phyloP scores from a whole-genome alignment of 1,140 invertebrate genomes.

The Brachionus asplanchnoidis region DNA sequence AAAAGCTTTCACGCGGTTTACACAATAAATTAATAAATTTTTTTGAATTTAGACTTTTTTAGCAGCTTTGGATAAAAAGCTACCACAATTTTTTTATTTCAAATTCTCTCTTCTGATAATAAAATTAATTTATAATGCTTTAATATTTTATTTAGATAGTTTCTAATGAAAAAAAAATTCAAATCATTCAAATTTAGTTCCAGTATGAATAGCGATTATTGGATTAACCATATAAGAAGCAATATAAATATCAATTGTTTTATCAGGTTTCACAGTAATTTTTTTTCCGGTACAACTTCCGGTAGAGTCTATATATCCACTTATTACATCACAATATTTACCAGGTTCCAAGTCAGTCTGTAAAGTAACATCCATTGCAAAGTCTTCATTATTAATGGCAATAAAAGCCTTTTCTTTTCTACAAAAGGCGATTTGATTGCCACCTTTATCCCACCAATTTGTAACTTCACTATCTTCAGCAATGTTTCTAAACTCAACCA shows the following conservation, averaged over 20 bases:
- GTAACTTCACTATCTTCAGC: slow-evolving; percentile 50
- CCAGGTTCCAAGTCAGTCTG: slow-evolving; percentile 70
- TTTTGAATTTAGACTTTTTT: too few species aligned
- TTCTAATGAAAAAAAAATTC: too few species aligned
- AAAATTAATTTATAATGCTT: too few species aligned
- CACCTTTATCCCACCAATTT: slow-evolving; percentile 48
- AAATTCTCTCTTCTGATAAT: too few species aligned
- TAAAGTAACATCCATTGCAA: slow-evolving; percentile 44
- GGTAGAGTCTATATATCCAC: slow-evolving; percentile 61
- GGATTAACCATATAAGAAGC: slow-evolving; percentile 63
- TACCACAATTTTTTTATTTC: too few species aligned
- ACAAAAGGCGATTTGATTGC: slow-evolving; percentile 49
- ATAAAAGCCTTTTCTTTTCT: slow-evolving; percentile 50
- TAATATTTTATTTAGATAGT: too few species aligned
- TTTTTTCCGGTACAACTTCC: slow-evolving; percentile 67
- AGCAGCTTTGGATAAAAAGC: too few species aligned
- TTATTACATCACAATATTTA: slow-evolving; percentile 78
- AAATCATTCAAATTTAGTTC: slow-evolving; percentile 46
- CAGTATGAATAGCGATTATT: slow-evolving; percentile 70
- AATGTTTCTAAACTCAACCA: slow-evolving; percentile 70
- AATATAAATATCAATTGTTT: slow-evolving; percentile 65
- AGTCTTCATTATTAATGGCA: slow-evolving; percentile 48
- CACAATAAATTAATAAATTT: too few species aligned
- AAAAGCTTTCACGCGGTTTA: too few species aligned
- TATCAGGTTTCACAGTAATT: slow-evolving; percentile 64